A percentile compares a stretch with the other conserved stretches of the same genome.
phyloP scores from a whole-genome alignment of 2,797 vertebrate genomes.

The Oceanodroma leucorhoa region DNA sequence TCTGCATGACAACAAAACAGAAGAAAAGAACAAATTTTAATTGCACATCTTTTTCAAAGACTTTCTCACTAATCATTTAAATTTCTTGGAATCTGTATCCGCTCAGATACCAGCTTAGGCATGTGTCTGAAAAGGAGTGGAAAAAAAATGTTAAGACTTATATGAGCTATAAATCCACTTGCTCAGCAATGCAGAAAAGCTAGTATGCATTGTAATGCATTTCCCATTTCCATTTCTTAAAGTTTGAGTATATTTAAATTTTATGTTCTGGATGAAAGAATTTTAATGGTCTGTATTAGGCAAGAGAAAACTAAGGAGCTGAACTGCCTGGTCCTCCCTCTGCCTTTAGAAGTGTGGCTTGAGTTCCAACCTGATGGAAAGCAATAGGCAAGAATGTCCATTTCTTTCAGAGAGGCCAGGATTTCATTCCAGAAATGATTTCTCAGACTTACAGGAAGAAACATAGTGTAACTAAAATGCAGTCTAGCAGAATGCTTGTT shows the following conservation, averaged over 20 bases:
- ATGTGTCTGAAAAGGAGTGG: not conserved
- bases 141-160: not conserved
- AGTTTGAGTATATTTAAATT: not conserved
- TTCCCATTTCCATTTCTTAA: not conserved
- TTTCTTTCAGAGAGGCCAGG: not conserved
- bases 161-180: not conserved
- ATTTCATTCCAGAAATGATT: not conserved
- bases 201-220: not conserved
- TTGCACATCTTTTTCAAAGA: not conserved
- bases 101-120: not conserved
- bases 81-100: not conserved
- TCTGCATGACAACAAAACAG: not conserved
- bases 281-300: not conserved
- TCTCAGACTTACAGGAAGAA: not conserved
- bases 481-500: not conserved
- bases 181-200: not conserved
- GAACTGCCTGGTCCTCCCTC: not conserved
- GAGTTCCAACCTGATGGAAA: not conserved
- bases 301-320: not conserved
- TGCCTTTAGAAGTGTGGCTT: not conserved
- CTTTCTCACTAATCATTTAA: not conserved
- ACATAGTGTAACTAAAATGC: not conserved
- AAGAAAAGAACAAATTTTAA: slow-evolving; percentile 22
- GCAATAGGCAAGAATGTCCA: not conserved
- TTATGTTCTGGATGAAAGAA: not conserved